Evolutionary conservation across 2,113 vertebrate species (phyloP).

Genomic region (Mola mola): DNA sequence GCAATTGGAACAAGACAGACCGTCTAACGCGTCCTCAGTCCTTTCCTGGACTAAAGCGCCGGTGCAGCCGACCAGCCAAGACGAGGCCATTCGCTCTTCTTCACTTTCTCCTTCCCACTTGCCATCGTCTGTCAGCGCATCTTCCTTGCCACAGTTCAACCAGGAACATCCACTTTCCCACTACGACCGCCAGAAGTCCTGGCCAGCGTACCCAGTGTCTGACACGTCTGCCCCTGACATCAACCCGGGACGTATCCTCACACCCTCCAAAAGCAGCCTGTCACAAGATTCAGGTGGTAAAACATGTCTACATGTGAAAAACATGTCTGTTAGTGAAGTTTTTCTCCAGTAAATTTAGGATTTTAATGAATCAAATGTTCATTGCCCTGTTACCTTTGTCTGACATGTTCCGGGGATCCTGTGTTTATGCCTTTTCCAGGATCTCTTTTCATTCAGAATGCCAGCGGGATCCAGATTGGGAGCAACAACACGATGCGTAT

Average conservation of each 20-base stretch:
- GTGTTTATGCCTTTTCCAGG: slow-evolving; percentile 31
- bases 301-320: too few species aligned
- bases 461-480: slow-evolving; percentile 82
- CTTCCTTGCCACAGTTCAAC: slow-evolving; percentile 40
- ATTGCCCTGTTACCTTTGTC: not conserved
- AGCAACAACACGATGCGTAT: slow-evolving; percentile 77
- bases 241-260: slow-evolving; percentile 4
- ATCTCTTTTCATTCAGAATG: slow-evolving; percentile 70
- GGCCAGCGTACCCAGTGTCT: slow-evolving; percentile 55
- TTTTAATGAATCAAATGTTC: not conserved
- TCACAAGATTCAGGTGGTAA: slow-evolving; percentile 63
- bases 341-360: not conserved
- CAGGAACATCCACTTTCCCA: slow-evolving; percentile 47
- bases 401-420: not conserved
- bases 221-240: slow-evolving; percentile 60
- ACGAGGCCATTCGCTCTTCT: slow-evolving; percentile 37
- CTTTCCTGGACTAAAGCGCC: slow-evolving; percentile 68
- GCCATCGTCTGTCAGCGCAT: slow-evolving; percentile 43
- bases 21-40: slow-evolving; percentile 59
- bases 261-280: slow-evolving; percentile 21
- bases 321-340: not conserved
- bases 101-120: not conserved
- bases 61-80: slow-evolving; percentile 33
- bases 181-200: slow-evolving; percentile 63
- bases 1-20: slow-evolving; percentile 52